phyloP scores from a whole-genome alignment of 2,113 vertebrate genomes.

The Thomomys bottae region DNA sequence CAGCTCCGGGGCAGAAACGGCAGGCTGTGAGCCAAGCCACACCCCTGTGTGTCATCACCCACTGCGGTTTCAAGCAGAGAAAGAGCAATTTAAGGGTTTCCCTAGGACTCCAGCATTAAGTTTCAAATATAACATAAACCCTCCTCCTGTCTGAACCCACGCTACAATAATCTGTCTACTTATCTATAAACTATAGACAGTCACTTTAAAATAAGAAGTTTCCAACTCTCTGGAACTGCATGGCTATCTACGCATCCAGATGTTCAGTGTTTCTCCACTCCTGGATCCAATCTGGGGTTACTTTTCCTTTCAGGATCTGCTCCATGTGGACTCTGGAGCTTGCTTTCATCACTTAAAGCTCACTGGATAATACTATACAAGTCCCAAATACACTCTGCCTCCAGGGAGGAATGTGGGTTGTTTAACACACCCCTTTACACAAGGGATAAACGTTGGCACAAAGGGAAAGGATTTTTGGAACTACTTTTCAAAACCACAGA shows the following conservation, averaged over 20 bases:
- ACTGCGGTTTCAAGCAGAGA: rapidly evolving
- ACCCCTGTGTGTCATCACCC: rapidly evolving
- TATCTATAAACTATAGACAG: background rate
- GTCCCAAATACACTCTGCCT: background rate
- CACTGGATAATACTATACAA: background rate
- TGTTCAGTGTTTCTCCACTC: rapidly evolving
- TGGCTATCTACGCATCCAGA: background rate
- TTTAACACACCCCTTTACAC: background rate
- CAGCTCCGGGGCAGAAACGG: background rate
- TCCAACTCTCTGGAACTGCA: background rate
- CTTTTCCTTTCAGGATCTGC: background rate
- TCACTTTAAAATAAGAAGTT: background rate
- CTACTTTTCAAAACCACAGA: background rate
- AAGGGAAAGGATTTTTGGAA: background rate
- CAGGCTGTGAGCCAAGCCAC: background rate
- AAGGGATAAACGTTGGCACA: background rate
- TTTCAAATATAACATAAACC: background rate
- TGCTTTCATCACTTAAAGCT: background rate
- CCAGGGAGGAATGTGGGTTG: background rate
- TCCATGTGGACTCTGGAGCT: background rate
- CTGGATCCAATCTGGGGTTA: background rate
- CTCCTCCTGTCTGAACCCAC: background rate
- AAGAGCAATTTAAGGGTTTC: background rate
- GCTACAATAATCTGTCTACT: background rate
- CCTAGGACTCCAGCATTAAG: background rate